A percentile compares a stretch with the other conserved stretches of the same genome.
These are phyloP conservation scores for Alfaro cultratus DNA, from an alignment of 2,797 vertebrate genomes.

Conservation along the genomic window DNA sequence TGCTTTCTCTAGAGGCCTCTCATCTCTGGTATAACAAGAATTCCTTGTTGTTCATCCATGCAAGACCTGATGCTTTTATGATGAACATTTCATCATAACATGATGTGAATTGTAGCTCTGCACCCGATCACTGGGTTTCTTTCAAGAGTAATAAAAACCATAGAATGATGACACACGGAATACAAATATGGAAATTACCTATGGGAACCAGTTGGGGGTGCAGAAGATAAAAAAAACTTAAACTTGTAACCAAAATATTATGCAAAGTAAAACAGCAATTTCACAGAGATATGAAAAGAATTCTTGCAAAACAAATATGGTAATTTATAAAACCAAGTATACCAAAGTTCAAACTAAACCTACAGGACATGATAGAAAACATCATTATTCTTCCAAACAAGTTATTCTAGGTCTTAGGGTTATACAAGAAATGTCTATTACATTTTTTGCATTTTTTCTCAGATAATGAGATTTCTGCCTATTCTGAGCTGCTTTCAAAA, in stretches of 20 bases:
- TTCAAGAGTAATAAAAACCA: background rate
- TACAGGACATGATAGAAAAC: background rate
- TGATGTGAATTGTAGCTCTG: constrained; percentile 14
- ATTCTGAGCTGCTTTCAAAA: too few species aligned
- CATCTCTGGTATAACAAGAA: constrained; percentile 3
- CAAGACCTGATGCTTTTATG: background rate
- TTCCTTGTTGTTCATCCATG: constrained; percentile 2
- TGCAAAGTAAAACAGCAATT: background rate
- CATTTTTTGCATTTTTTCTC: too few species aligned
- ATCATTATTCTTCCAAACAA: background rate
- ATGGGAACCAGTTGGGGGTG: background rate
- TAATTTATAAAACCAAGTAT: background rate
- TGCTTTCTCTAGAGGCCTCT: constrained; percentile 6
- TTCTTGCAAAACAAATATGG: background rate
- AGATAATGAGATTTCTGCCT: too few species aligned
- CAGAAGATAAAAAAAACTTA: background rate
- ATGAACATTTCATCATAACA: background rate
- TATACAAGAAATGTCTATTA: too few species aligned
- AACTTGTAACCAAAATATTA: background rate
- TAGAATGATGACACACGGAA: background rate
- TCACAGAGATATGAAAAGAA: background rate
- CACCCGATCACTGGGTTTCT: background rate
- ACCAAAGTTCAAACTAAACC: background rate
- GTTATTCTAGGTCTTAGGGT: too few species aligned
- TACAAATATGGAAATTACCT: background rate